Percentiles rank a stretch among this genome's conserved stretches.
Evolutionary conservation across 2,113 vertebrate genomes (phyloP).

Genomic region (Phalacrocorax aristotelis): DNA sequence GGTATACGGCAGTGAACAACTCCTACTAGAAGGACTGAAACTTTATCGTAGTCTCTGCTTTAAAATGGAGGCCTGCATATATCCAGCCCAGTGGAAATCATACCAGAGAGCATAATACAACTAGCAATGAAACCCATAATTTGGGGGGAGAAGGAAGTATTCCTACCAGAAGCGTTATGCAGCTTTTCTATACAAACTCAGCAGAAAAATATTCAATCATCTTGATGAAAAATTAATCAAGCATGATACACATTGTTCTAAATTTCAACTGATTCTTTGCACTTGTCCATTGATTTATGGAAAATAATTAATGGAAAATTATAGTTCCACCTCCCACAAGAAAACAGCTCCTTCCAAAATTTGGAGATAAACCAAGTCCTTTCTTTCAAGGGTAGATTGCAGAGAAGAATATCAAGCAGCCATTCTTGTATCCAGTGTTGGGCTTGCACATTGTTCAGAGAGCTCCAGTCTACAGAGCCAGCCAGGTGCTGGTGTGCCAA

Average conservation of each 20-base stretch:
- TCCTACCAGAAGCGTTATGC: neutral
- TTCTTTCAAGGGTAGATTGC: neutral
- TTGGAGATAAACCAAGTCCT: neutral
- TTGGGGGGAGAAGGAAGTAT: neutral
- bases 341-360: neutral
- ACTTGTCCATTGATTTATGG: neutral
- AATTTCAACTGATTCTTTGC: neutral
- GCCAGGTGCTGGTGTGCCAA: neutral
- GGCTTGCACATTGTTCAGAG: neutral
- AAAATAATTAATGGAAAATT: neutral
- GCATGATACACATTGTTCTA: neutral
- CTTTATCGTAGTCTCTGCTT: neutral
- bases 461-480: neutral
- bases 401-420: neutral
- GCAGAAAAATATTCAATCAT: neutral
- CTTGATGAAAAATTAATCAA: neutral
- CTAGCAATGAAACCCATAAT: neutral
- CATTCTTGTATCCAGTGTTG: neutral
- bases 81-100: neutral
- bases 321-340: neutral
- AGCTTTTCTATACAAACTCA: neutral
- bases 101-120: neutral
- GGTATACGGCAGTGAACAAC: neutral
- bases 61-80: neutral
- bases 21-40: neutral